Conservation (phyloP, 2,888 invertebrate species). For the Ophion ellenae region DNA sequence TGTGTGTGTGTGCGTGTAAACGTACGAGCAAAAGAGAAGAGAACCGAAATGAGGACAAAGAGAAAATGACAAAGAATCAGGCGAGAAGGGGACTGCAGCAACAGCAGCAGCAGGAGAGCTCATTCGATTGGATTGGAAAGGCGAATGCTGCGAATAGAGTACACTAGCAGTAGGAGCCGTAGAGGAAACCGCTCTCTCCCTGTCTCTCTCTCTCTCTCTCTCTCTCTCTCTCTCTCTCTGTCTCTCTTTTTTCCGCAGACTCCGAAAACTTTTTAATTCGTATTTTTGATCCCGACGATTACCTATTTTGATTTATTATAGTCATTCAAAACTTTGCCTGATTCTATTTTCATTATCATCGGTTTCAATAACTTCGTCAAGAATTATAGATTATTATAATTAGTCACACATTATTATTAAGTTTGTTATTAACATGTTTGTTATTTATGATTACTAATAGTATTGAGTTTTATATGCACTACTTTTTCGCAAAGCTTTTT, state of each 20-base stretch:
- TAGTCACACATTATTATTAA: too few species aligned
- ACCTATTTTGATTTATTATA: too few species aligned
- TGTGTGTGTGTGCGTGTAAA: background rate
- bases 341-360: too few species aligned
- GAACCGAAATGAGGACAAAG: slow-evolving; percentile 79
- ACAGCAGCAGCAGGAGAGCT: slow-evolving; percentile 41
- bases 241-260: background rate
- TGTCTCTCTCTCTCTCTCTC: slow-evolving; percentile 11
- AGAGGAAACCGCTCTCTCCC: slow-evolving; percentile 24
- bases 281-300: slow-evolving; percentile 18
- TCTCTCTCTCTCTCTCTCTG: background rate
- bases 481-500: too few species aligned
- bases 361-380: too few species aligned
- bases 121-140: slow-evolving; percentile 81
- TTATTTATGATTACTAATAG: too few species aligned
- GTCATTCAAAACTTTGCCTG: too few species aligned
- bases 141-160: slow-evolving; percentile 73
- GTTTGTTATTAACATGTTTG: too few species aligned
- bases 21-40: slow-evolving; percentile 50
- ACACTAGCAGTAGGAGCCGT: slow-evolving; percentile 56
- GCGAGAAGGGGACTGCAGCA: slow-evolving; percentile 69
- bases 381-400: too few species aligned
- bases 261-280: background rate
- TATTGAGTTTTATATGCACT: too few species aligned
- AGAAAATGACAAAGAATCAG: slow-evolving; percentile 77